These are phyloP conservation scores for Lutjanus argentimaculatus DNA, from an alignment of 2,797 vertebrate genomes.

Conservation along the genomic window DNA sequence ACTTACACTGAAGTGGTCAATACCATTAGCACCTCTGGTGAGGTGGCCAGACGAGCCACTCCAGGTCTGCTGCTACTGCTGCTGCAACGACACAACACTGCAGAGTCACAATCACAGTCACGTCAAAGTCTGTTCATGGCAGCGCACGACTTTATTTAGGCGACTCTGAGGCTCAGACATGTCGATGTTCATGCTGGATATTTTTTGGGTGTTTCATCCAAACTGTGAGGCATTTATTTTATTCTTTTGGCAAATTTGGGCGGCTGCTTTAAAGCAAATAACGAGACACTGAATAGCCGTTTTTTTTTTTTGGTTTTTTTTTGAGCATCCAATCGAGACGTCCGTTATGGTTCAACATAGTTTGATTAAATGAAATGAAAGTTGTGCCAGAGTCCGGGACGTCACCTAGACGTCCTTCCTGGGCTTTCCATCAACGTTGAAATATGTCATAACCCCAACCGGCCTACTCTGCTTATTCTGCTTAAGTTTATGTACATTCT, in stretches of 20 bases:
- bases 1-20: slow-evolving; percentile 74
- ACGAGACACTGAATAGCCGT: no score
- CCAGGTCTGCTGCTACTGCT: not conserved
- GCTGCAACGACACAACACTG: slow-evolving; percentile 19
- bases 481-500: no score
- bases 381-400: no score
- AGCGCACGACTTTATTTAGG: not conserved
- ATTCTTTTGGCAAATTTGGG: not conserved
- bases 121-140: not conserved
- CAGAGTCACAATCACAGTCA: slow-evolving; percentile 6
- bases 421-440: no score
- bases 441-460: no score
- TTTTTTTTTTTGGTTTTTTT: no score
- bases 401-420: no score
- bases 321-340: no score
- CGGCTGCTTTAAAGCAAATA: no score
- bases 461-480: no score
- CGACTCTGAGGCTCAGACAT: not conserved
- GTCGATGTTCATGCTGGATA: not conserved
- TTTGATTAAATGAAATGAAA: no score
- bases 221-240: not conserved
- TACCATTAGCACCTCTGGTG: slow-evolving; percentile 68
- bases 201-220: slow-evolving; percentile 3
- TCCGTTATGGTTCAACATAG: no score
- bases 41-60: slow-evolving; percentile 27